phyloP scores from a whole-genome alignment of 2,113 vertebrate species.

The Dicrurus megarhynchus region DNA sequence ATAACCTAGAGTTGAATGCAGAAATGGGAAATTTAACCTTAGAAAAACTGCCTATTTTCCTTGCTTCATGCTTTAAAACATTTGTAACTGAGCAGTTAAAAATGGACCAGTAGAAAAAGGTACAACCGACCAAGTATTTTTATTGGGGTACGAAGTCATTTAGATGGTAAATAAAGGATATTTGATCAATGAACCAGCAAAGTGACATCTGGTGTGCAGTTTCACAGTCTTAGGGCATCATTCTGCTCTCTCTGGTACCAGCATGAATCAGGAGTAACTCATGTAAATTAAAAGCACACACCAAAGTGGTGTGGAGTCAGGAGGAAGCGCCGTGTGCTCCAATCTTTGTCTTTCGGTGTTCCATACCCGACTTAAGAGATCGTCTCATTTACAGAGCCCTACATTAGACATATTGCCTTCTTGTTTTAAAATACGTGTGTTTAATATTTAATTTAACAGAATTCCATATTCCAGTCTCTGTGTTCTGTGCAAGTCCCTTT shows the following conservation, averaged over 20 bases:
- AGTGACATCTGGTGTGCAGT: neutral
- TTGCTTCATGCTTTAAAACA: constrained; percentile 9
- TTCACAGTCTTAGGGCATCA: neutral
- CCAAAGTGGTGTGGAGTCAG: neutral
- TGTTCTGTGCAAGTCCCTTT: neutral
- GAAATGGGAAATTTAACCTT: constrained; percentile 45
- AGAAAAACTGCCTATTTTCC: constrained; percentile 39
- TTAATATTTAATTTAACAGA: constrained; percentile 39
- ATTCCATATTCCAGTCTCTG: neutral
- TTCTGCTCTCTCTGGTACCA: neutral
- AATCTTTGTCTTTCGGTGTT: neutral
- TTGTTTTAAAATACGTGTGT: constrained; percentile 27
- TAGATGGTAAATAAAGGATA: neutral
- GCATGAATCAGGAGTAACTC: neutral
- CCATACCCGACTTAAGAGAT: neutral
- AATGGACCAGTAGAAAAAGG: neutral
- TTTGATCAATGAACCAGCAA: neutral
- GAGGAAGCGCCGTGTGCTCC: neutral
- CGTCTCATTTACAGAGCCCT: constrained; percentile 25
- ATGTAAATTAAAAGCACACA: neutral
- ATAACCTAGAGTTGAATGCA: neutral
- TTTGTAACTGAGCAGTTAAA: constrained; percentile 25
- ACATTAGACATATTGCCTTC: constrained; percentile 27
- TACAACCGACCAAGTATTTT: neutral
- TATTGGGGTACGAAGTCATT: neutral